Percentiles rank a stretch among this genome's conserved stretches.
phyloP scores from a whole-genome alignment of 2,797 vertebrate species.

The Enteromius thamalakanensis region DNA sequence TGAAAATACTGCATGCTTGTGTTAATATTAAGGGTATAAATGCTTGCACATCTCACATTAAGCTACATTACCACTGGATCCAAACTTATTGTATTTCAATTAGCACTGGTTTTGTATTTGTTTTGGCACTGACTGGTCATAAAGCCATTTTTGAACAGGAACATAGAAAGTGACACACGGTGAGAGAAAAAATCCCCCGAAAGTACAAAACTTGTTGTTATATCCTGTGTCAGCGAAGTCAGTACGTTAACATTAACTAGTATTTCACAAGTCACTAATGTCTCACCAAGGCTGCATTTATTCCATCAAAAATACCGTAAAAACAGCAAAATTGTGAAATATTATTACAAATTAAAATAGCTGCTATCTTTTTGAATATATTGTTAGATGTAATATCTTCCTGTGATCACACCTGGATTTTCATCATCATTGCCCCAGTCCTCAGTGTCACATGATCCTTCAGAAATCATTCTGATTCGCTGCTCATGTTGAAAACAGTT shows the following conservation, averaged over 20 bases:
- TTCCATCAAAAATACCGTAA: too few relatives aligned
- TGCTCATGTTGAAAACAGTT: neutral
- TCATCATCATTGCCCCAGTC: neutral
- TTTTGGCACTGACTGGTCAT: neutral
- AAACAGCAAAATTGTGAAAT: neutral
- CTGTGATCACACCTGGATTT: neutral
- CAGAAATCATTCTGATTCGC: neutral
- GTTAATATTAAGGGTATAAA: neutral
- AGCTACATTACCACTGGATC: neutral
- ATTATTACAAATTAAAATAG: neutral
- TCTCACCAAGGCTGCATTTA: too few relatives aligned
- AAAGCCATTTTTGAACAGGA: neutral
- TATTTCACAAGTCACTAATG: neutral
- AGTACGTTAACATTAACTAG: neutral
- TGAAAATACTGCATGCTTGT: neutral
- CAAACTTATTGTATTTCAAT: neutral
- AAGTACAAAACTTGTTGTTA: neutral
- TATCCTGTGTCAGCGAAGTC: neutral
- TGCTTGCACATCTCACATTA: neutral
- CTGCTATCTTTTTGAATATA: neutral
- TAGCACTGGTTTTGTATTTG: neutral
- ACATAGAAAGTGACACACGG: neutral
- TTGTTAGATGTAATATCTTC: neutral
- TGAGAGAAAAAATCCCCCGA: neutral
- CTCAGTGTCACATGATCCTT: neutral